phyloP scores from a whole-genome alignment of 2,888 invertebrate species.

The Harpalus rufipes region DNA sequence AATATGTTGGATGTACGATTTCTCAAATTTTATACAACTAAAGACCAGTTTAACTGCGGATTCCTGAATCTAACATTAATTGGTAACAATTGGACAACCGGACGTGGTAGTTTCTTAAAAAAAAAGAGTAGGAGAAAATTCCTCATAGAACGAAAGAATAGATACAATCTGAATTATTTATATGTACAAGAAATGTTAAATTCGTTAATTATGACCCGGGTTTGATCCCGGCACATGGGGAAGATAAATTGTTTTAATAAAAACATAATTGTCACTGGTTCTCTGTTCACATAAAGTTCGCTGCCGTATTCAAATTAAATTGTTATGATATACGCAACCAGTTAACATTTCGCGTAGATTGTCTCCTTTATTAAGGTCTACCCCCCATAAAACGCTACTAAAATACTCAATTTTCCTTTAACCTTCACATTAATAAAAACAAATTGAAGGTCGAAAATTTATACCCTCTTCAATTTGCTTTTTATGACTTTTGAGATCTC shows the following conservation, averaged over 20 bases:
- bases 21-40: no score
- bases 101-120: no score
- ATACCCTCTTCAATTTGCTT: constrained; percentile 1
- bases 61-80: no score
- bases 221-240: no score
- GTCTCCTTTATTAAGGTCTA: constrained; percentile 17
- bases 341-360: background rate
- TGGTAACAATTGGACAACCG: no score
- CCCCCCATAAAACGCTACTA: constrained; percentile 11
- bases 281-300: background rate
- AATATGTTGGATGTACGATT: no score
- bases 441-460: constrained; percentile 17
- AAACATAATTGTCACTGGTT: background rate
- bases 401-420: constrained; percentile 24
- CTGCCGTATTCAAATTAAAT: background rate
- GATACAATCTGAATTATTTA: no score
- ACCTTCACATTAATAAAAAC: constrained; percentile 16
- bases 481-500: constrained; percentile 14
- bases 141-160: no score
- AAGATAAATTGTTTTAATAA: constrained; percentile 6
- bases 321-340: background rate
- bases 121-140: no score
- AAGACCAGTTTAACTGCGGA: no score
- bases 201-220: no score
- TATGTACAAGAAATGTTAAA: no score